These are phyloP conservation scores for Lithophane socia DNA, from an alignment of 2,888 invertebrate genomes.

Conservation along the genomic window DNA sequence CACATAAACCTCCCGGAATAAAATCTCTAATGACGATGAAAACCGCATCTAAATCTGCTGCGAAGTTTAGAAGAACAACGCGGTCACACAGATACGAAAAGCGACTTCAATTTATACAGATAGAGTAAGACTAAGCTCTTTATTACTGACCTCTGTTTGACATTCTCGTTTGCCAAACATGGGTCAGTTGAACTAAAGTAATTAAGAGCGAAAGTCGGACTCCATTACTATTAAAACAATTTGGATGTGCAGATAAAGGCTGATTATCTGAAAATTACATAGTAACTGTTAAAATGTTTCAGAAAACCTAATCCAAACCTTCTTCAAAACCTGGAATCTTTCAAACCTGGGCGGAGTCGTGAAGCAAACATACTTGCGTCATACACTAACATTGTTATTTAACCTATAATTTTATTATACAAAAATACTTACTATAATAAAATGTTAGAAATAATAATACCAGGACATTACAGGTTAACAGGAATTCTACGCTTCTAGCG, in stretches of 20 bases:
- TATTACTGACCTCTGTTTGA: neutral
- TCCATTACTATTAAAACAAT: neutral
- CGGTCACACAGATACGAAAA: neutral
- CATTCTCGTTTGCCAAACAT: neutral
- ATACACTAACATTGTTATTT: neutral
- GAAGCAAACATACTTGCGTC: neutral
- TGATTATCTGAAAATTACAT: neutral
- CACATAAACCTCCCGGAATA: neutral
- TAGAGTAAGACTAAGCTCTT: neutral
- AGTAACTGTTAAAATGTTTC: neutral
- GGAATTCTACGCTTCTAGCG: slow-evolving; percentile 15
- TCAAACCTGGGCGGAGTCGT: neutral
- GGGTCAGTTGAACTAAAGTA: neutral
- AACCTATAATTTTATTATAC: neutral
- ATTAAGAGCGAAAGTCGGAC: neutral
- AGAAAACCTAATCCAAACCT: neutral
- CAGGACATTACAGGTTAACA: neutral
- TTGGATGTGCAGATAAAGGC: neutral
- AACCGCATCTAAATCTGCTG: neutral
- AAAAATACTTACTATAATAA: neutral
- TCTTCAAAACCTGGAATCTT: neutral
- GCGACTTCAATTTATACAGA: neutral
- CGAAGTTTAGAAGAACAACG: neutral
- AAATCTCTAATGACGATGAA: neutral
- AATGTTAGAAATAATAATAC: neutral